These are phyloP conservation scores for Trididemnum clinides DNA, from an alignment of 23 tunicate species.

Conservation along the genomic window DNA sequence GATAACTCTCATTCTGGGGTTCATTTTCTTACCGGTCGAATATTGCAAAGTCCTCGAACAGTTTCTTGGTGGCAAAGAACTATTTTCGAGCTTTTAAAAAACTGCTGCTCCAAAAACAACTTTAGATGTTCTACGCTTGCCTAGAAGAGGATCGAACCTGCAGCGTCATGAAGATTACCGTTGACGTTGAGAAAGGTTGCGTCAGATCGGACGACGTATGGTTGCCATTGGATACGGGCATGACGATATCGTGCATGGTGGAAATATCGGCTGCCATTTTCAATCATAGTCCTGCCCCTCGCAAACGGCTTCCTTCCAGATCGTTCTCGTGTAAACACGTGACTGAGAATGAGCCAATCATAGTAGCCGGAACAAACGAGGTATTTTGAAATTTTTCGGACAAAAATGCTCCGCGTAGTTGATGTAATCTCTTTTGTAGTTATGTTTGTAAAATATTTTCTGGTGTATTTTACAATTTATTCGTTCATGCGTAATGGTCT, in stretches of 20 bases:
- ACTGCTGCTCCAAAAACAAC: too few species aligned
- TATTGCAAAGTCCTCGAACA: too few species aligned
- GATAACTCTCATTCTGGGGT: too few species aligned
- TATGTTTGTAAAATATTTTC: too few species aligned
- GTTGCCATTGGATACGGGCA: not conserved
- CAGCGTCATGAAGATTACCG: not conserved
- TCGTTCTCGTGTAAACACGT: not conserved
- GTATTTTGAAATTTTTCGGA: not conserved
- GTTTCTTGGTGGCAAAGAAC: too few species aligned
- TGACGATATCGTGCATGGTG: not conserved
- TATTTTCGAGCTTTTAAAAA: too few species aligned
- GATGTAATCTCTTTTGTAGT: too few species aligned
- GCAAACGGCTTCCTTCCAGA: not conserved
- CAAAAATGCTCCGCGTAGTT: not conserved
- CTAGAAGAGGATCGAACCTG: too few species aligned
- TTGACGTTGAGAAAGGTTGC: constrained; percentile 12
- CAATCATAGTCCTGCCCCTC: not conserved
- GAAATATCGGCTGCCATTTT: not conserved
- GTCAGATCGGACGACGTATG: constrained; percentile 2
- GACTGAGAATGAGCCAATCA: not conserved
- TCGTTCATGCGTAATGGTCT: too few species aligned
- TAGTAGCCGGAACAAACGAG: not conserved
- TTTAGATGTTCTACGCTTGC: too few species aligned
- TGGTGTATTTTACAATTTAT: too few species aligned
- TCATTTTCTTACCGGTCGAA: too few species aligned